Percentiles rank a stretch among this genome's conserved stretches.
Conservation (phyloP, 2,888 invertebrate genomes). For the Phyllotreta cruciferae region DNA sequence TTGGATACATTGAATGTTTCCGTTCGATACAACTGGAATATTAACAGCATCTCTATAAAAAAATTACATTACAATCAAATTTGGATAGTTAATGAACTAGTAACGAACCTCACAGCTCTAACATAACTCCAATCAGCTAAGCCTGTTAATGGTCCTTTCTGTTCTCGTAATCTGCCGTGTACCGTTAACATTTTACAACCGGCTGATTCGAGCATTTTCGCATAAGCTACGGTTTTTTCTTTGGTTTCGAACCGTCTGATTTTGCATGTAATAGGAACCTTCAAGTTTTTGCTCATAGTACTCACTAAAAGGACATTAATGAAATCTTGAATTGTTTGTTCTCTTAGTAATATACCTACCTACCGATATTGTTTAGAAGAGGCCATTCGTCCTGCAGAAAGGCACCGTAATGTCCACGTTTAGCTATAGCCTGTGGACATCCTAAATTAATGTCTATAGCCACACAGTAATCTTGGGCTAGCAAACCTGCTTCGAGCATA, state of each 20-base stretch:
- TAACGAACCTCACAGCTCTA: constrained; percentile 79
- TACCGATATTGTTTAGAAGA: constrained; percentile 82
- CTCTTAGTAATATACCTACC: not conserved
- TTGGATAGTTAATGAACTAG: constrained; percentile 4
- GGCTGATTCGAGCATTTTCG: constrained; percentile 91
- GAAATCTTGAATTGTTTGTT: not conserved
- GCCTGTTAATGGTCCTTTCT: constrained; percentile 95
- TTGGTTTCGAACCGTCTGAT: constrained; percentile 88
- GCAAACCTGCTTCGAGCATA: constrained; percentile 83
- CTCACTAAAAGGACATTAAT: constrained; percentile 66
- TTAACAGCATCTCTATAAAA: constrained; percentile 76
- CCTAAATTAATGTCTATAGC: constrained; percentile 97
- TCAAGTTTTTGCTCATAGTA: constrained; percentile 72
- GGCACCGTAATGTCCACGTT: constrained; percentile 94
- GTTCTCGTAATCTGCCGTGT: constrained; percentile 94
- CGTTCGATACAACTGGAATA: constrained; percentile 97
- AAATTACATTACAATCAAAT: constrained; percentile 1
- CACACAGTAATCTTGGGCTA: constrained; percentile 89
- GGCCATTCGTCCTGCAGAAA: constrained; percentile 97
- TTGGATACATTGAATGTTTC: constrained; percentile 91
- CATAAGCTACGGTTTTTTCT: constrained; percentile 88
- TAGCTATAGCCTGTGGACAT: constrained; percentile 97
- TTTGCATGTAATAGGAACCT: constrained; percentile 96
- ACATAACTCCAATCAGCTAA: constrained; percentile 94
- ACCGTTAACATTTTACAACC: constrained; percentile 92